These are phyloP conservation scores for Mystacornis crossleyi DNA, from an alignment of 2,113 vertebrate genomes.

Conservation along the genomic window DNA sequence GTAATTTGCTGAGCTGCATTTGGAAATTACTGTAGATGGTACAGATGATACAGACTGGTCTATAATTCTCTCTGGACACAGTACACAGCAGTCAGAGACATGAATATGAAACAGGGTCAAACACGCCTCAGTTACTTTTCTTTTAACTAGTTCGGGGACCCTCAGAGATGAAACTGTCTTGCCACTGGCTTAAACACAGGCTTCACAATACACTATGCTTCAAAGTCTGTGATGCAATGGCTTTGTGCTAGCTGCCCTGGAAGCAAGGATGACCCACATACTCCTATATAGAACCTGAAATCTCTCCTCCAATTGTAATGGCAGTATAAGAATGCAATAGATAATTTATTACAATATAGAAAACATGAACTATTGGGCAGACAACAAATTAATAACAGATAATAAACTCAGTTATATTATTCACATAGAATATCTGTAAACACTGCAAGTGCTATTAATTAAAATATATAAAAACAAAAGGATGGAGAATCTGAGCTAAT, in stretches of 20 bases:
- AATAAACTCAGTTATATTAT: not conserved
- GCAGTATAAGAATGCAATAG: not conserved
- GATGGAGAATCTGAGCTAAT: not conserved
- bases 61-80: not conserved
- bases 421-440: not conserved
- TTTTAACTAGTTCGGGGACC: not conserved
- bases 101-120: not conserved
- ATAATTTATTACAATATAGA: not conserved
- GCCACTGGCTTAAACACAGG: not conserved
- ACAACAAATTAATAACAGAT: not conserved
- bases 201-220: not conserved
- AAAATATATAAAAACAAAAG: not conserved
- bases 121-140: not conserved
- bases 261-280: not conserved
- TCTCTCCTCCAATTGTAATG: not conserved
- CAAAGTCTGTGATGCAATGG: not conserved
- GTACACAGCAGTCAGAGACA: not conserved
- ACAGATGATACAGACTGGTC: not conserved
- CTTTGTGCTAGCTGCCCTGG: not conserved
- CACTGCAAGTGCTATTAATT: not conserved
- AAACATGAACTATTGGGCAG: not conserved
- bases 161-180: not conserved
- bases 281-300: not conserved
- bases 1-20: not conserved
- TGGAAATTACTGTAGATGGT: not conserved